phyloP scores from a whole-genome alignment of 2,797 vertebrate genomes.

The Tapirus indicus region DNA sequence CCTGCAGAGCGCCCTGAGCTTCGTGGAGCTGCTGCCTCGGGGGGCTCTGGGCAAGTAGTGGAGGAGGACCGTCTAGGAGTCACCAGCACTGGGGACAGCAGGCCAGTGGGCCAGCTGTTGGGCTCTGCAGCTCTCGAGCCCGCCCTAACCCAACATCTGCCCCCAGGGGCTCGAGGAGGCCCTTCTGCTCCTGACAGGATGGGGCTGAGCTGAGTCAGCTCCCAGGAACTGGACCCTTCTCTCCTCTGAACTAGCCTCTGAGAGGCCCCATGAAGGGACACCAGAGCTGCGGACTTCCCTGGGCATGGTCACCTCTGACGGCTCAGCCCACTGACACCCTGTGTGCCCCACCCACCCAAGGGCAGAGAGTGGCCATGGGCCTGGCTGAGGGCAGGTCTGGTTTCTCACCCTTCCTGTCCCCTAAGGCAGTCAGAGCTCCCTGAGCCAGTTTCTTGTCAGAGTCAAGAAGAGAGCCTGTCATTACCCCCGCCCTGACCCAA shows the following conservation, averaged over 20 bases:
- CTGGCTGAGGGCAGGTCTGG: neutral
- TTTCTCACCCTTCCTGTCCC: slow-evolving; percentile 81
- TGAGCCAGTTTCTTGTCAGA: slow-evolving; percentile 91
- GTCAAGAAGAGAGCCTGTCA: slow-evolving; percentile 86
- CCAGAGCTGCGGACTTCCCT: neutral
- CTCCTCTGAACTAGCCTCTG: neutral
- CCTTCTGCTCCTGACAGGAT: neutral
- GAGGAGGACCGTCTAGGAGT: neutral
- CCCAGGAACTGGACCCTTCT: neutral
- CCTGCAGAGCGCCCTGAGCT: slow-evolving; percentile 95
- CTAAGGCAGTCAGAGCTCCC: slow-evolving; percentile 85
- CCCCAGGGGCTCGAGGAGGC: neutral
- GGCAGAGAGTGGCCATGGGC: neutral
- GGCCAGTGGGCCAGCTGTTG: neutral
- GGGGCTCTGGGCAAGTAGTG: slow-evolving; percentile 69
- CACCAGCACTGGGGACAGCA: rapidly evolving
- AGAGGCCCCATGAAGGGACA: neutral
- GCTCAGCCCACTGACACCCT: neutral
- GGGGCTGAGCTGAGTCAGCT: neutral
- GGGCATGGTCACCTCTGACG: neutral
- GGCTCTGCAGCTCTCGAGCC: neutral
- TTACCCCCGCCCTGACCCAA: neutral
- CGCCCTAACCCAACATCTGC: neutral
- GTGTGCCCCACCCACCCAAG: too few species aligned
- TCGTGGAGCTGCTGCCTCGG: slow-evolving; percentile 92